Percentiles rank a stretch among this genome's conserved stretches.
Conservation (phyloP, 2,888 invertebrate genomes). For the Octodonta nipae region DNA sequence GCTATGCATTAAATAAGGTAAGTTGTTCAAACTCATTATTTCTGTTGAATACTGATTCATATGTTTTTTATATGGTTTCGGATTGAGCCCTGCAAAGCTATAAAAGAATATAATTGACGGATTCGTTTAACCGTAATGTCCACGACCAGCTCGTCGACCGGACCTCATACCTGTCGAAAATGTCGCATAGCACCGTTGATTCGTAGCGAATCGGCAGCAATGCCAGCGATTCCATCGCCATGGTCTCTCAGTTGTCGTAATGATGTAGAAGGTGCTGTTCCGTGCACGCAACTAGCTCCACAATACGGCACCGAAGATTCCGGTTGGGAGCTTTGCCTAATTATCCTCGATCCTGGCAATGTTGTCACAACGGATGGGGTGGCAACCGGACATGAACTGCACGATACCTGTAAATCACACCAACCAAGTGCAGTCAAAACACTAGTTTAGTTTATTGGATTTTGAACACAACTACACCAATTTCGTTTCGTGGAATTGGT, state of each 20-base stretch:
- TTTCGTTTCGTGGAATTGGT: constrained; percentile 27
- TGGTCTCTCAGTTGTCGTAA: constrained; percentile 63
- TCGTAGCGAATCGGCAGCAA: constrained; percentile 87
- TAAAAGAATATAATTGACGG: too few species aligned
- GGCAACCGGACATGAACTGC: constrained; percentile 52
- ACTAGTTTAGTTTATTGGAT: constrained; percentile 3
- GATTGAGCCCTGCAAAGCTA: too few species aligned
- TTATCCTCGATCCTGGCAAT: constrained; percentile 58
- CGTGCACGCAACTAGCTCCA: constrained; percentile 49
- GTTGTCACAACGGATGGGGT: constrained; percentile 61
- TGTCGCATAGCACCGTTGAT: constrained; percentile 94
- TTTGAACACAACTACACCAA: constrained; percentile 17
- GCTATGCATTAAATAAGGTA: too few species aligned
- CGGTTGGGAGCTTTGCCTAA: constrained; percentile 78
- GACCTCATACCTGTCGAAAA: constrained; percentile 72
- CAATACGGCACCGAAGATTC: constrained; percentile 50
- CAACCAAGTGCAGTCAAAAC: constrained; percentile 21
- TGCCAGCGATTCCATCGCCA: constrained; percentile 77
- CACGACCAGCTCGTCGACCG: too few species aligned
- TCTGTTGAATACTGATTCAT: too few species aligned
- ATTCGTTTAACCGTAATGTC: too few species aligned
- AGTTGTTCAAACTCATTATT: too few species aligned
- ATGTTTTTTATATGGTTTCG: too few species aligned
- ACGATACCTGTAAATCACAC: constrained; percentile 32
- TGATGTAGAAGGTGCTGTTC: constrained; percentile 69